Evolutionary conservation across 2,888 invertebrate species (phyloP).

Genomic region (Leptothorax acervorum): DNA sequence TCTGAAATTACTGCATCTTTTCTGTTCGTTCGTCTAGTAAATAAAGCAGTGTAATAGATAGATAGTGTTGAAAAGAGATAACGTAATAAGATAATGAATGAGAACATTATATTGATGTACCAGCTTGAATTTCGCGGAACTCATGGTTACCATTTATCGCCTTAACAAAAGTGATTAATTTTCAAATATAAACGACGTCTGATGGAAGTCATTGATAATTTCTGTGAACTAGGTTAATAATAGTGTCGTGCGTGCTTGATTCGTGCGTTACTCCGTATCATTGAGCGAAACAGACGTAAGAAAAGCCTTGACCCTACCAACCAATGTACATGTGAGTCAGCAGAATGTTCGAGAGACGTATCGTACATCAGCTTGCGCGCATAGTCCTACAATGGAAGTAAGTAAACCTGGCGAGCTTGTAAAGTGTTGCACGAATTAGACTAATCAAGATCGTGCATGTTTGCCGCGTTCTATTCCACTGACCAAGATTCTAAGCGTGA

Average conservation of each 20-base stretch:
- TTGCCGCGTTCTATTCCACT: constrained; percentile 46
- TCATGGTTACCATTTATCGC: not conserved
- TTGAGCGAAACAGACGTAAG: constrained; percentile 10
- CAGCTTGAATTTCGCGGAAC: not conserved
- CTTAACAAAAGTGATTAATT: not conserved
- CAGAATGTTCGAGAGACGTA: constrained; percentile 31
- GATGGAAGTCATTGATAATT: not conserved
- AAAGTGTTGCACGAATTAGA: constrained; percentile 53
- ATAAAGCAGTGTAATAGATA: not conserved
- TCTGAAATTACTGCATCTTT: constrained; percentile 2
- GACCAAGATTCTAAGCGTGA: constrained; percentile 50
- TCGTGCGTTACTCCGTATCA: constrained; percentile 8
- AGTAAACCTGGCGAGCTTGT: constrained; percentile 45
- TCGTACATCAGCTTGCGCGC: constrained; percentile 44
- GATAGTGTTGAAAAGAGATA: not conserved
- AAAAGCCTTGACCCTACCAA: constrained; percentile 46
- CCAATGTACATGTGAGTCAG: constrained; percentile 32
- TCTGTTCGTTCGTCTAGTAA: not conserved
- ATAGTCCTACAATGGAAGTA: constrained; percentile 37
- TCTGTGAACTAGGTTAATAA: constrained; percentile 5
- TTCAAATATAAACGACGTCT: not conserved
- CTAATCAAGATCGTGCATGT: constrained; percentile 51
- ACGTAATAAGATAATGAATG: not conserved
- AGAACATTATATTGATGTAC: not conserved
- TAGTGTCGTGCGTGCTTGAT: not conserved